Conservation (phyloP, 2,888 invertebrate species). For the Synergus umbraculus region DNA sequence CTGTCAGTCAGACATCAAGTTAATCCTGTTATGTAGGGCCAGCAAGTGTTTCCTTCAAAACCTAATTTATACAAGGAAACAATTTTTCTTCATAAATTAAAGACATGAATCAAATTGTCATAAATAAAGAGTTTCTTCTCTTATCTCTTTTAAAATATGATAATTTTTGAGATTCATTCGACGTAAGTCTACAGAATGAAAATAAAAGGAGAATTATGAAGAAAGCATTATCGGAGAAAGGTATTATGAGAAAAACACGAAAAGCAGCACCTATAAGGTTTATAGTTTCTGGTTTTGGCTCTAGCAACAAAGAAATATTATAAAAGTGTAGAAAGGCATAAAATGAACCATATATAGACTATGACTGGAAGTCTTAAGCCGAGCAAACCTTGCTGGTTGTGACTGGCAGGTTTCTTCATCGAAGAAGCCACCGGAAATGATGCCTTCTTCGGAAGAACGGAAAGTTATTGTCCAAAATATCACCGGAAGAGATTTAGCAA, state of each 20-base stretch:
- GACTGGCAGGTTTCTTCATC: conserved; percentile 77
- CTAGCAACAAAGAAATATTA: conserved; percentile 15
- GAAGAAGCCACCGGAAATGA: conserved; percentile 77
- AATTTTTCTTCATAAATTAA: not conserved
- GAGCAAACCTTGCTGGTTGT: conserved; percentile 68
- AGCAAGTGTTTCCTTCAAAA: too few species aligned
- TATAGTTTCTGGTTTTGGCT: not conserved
- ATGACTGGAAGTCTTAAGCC: conserved; percentile 60
- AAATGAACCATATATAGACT: conserved; percentile 66
- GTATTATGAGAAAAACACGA: not conserved
- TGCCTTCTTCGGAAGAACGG: conserved; percentile 63
- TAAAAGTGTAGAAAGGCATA: conserved; percentile 68
- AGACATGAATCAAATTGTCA: too few species aligned
- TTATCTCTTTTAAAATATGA: not conserved
- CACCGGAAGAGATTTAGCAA: conserved; percentile 49
- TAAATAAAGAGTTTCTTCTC: too few species aligned
- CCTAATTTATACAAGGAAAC: not conserved
- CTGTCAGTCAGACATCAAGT: not conserved
- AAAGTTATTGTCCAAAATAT: conserved; percentile 66
- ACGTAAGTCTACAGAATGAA: not conserved
- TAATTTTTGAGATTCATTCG: not conserved
- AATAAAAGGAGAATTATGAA: not conserved
- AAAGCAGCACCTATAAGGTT: conserved; percentile 8
- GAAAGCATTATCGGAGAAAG: not conserved
- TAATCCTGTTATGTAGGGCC: not conserved